Conservation (phyloP, 2,888 invertebrate genomes). For the Nectonema munidae region DNA sequence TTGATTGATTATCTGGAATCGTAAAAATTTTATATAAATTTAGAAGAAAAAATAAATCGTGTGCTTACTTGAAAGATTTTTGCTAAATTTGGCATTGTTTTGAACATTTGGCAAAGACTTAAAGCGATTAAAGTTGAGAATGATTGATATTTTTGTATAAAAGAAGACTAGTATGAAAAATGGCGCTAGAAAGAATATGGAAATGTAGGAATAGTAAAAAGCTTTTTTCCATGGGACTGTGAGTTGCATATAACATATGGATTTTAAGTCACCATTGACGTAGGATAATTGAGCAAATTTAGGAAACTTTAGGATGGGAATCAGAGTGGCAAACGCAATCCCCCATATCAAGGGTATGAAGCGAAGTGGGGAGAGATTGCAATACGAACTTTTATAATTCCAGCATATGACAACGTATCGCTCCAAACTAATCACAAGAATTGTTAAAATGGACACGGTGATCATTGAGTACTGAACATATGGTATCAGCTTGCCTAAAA, state of each 20-base stretch:
- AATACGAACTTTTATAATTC: no score
- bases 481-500: slow-evolving; percentile 8
- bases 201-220: neutral
- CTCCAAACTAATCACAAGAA: slow-evolving; percentile 7
- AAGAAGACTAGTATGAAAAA: slow-evolving; percentile 7
- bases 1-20: no score
- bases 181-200: slow-evolving; percentile 1
- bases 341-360: slow-evolving; percentile 2
- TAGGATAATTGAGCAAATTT: neutral
- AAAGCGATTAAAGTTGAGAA: neutral
- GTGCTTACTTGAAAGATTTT: no score
- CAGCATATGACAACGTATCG: slow-evolving; percentile 9
- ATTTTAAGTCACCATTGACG: neutral
- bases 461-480: slow-evolving; percentile 1
- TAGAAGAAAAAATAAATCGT: no score
- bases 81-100: no score
- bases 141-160: neutral
- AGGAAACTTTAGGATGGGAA: neutral
- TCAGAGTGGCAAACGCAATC: neutral
- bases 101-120: no score
- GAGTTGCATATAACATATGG: neutral
- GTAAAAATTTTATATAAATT: no score
- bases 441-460: neutral
- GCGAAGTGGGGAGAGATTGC: slow-evolving; percentile 16
- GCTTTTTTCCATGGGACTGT: neutral